These are phyloP conservation scores for Riparia riparia DNA, from an alignment of 2,113 vertebrate species.

Conservation along the genomic window DNA sequence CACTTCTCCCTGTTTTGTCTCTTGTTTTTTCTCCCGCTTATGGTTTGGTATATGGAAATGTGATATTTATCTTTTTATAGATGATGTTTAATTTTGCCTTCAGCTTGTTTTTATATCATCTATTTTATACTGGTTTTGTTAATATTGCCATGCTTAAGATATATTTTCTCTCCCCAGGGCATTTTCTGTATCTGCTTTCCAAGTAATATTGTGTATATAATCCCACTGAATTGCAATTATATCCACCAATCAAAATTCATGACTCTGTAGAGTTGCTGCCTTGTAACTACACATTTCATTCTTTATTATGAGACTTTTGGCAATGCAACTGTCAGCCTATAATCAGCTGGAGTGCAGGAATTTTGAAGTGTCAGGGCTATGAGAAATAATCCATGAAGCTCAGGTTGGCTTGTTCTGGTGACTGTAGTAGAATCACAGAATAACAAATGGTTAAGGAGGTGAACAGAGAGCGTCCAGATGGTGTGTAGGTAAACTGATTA, in stretches of 20 bases:
- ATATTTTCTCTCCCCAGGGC: background rate
- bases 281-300: conserved; percentile 35
- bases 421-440: background rate
- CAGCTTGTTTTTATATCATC: conserved; percentile 11
- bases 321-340: background rate
- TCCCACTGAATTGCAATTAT: conserved; percentile 26
- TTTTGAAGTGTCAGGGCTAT: background rate
- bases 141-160: conserved; percentile 16
- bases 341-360: background rate
- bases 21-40: background rate
- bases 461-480: background rate
- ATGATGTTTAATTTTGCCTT: conserved; percentile 42
- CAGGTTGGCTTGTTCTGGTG: background rate
- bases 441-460: background rate
- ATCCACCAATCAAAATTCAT: conserved; percentile 19
- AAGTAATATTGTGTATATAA: background rate
- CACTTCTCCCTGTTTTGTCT: background rate
- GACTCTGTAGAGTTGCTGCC: background rate
- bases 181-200: background rate
- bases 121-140: conserved; percentile 19
- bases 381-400: background rate
- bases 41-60: background rate
- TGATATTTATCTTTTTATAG: conserved; percentile 17
- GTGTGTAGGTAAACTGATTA: background rate
- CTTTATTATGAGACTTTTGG: background rate